Evolutionary conservation across 2,113 vertebrate species (phyloP).

Genomic region (Lagopus leucura): DNA sequence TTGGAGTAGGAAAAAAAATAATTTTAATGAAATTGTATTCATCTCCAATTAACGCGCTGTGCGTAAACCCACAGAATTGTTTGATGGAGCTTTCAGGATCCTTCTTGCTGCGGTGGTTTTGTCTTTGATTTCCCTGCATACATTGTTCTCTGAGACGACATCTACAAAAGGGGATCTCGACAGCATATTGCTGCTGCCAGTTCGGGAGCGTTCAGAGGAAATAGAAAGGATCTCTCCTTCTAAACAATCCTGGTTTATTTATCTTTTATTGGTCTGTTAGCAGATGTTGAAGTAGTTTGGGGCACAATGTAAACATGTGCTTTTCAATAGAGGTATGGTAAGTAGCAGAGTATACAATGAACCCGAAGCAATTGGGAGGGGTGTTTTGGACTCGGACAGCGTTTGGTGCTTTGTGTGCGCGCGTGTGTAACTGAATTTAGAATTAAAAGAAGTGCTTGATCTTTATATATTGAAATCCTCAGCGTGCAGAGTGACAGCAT

Average conservation of each 20-base stretch:
- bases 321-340: constrained; percentile 45
- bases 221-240: constrained; percentile 67
- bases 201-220: constrained; percentile 36
- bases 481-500: constrained; percentile 66
- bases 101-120: background rate
- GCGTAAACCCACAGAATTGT: background rate
- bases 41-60: background rate
- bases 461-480: constrained; percentile 67
- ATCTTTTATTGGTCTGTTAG: constrained; percentile 75
- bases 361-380: background rate
- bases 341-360: background rate
- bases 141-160: background rate
- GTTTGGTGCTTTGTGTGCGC: background rate
- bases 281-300: constrained; percentile 75
- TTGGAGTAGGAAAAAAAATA: background rate
- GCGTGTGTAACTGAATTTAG: constrained; percentile 48
- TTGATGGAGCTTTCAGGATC: background rate
- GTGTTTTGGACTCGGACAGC: background rate
- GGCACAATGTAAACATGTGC: constrained; percentile 57
- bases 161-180: background rate
- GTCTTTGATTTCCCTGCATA: background rate
- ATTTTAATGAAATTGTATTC: background rate
- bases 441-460: constrained; percentile 72
- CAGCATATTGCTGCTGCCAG: constrained; percentile 55
- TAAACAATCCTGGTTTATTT: constrained; percentile 74